Conservation (phyloP, 1,140 invertebrate genomes). For the Belonocnema kinseyi region DNA sequence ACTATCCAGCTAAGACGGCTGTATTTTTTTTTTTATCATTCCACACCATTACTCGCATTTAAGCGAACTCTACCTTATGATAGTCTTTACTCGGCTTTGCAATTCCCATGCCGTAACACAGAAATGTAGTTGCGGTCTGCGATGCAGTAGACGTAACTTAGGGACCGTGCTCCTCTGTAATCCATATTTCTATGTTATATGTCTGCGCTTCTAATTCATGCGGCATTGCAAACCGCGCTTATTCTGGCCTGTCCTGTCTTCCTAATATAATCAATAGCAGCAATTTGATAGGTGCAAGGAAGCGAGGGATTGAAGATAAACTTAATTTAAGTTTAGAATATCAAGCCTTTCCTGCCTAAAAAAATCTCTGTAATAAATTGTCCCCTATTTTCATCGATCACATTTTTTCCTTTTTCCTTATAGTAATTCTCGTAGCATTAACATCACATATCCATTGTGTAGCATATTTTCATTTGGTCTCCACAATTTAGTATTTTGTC, state of each 20-base stretch:
- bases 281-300: background rate
- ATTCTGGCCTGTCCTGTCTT: background rate
- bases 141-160: conserved; percentile 14
- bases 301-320: background rate
- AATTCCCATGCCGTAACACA: background rate
- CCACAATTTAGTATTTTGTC: too few relatives aligned
- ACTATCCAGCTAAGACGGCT: too few relatives aligned
- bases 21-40: too few relatives aligned
- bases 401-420: too few relatives aligned
- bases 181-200: conserved; percentile 14
- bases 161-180: background rate
- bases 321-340: background rate
- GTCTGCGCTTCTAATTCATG: conserved; percentile 24
- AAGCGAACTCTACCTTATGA: too few relatives aligned
- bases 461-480: too few relatives aligned
- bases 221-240: conserved; percentile 5
- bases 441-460: too few relatives aligned
- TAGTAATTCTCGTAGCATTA: too few relatives aligned
- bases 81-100: background rate
- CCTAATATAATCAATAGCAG: conserved; percentile 23
- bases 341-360: background rate
- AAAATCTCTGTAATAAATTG: too few relatives aligned
- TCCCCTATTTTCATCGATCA: too few relatives aligned
- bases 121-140: background rate
- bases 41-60: too few relatives aligned